These are phyloP conservation scores for Pseudochirops cupreus DNA, from an alignment of 2,797 vertebrate species.

Conservation along the genomic window DNA sequence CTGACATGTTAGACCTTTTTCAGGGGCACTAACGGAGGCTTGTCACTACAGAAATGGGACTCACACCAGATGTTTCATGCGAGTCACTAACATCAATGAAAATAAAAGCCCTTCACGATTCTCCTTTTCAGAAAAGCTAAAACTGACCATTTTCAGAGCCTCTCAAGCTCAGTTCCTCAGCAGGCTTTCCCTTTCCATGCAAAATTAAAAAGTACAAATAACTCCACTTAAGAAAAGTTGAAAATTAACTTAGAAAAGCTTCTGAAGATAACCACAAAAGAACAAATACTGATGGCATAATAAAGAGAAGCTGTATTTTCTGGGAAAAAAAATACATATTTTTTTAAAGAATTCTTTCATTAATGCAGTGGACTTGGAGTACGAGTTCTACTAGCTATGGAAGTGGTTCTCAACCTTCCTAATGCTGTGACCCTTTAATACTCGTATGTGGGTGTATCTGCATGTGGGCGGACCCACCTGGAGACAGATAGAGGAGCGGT, in stretches of 20 bases:
- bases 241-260: neutral
- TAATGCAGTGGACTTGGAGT: neutral
- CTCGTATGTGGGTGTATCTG: too few species aligned
- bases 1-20: neutral
- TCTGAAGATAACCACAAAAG: neutral
- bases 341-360: neutral
- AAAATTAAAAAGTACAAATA: conserved; percentile 9
- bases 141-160: conserved; percentile 17
- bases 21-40: neutral
- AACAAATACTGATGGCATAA: neutral
- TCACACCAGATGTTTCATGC: neutral
- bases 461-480: too few species aligned
- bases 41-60: neutral
- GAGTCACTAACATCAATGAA: neutral
- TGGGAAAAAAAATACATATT: neutral
- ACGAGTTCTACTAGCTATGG: neutral
- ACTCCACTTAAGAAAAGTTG: neutral
- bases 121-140: neutral
- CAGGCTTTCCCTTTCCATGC: neutral
- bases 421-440: too few species aligned
- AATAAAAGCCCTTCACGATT: neutral
- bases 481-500: too few species aligned
- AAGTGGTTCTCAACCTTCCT: too few species aligned
- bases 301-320: neutral
- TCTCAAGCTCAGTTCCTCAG: neutral